Base-by-base conservation (phyloP, 1,140 invertebrate genomes). In the Drosophila sechellia region DNA sequence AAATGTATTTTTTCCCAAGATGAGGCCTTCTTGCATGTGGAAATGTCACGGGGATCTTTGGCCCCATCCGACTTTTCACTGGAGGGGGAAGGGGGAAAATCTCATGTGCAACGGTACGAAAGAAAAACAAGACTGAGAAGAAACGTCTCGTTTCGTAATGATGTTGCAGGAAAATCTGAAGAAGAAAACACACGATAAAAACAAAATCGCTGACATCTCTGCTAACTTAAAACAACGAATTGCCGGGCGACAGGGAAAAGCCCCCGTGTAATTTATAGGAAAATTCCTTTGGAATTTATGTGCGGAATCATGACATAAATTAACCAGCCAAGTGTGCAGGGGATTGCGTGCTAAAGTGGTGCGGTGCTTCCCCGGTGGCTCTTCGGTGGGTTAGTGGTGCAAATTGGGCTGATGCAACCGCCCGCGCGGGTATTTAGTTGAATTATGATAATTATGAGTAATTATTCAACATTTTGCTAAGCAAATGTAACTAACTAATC, bases 241-340 rank as follows among this genome's bases (percentile, higher is more conserved):
- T 52, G 34, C 22, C 34, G 66, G 66, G 50, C 52, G 60, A 65
- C 72, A 57, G 54, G 74, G 86, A 89, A 60, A 77, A 65, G 74
- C 66, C 74, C 75, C 64, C 17, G 61, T 76, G 61, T 79, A 87
- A 86, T 87, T 81, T 86, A 81, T 83, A 75, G 79, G 68, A 79
- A 77, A 87, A 87, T 87, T 79, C 72, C 55, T 64, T 52, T 54
- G 75, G 79, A 89, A 89, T 87, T 86, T 81, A 76, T 81, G 83
- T 83, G 79, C 70, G 75, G 83, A 89, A 84, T 85, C 80, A 70
- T 77, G 81, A 89, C 83, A 87, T 87, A 87, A 83, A 87, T 87
- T 84, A 87, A 57, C 74, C 73, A 85, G 37, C 68, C 68, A 49
- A 71, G 64, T 71, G 68, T 71, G 52, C 37, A 70, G 68, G 57